Base-by-base conservation (phyloP, 2,113 vertebrate species). In the Channa maculata region DNA sequence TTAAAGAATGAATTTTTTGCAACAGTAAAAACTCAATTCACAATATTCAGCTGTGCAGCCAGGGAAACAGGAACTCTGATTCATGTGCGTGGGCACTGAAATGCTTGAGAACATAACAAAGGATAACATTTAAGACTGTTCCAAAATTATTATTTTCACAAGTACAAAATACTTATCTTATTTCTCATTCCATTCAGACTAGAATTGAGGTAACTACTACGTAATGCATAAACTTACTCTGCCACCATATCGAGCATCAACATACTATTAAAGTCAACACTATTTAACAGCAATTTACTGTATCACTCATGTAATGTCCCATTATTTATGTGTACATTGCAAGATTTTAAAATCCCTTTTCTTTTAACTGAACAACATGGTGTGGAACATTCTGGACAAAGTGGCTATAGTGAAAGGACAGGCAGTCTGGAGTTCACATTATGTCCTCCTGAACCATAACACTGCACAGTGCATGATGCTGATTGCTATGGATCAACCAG, bases 141-240 rank as follows among this genome's bases (percentile, higher is more conserved):
- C 14, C 8, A 73, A 77, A 83, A 38, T 60, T 4, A 34, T 39
- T 43, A 71, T 49, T 52, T 24, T 55, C 50, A 73, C 10, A 72
- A 49, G 34, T 74, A 74, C 70, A 86, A 77, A 88, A 84, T 60
- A 84, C 55, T 24, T 24, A 24, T 82, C 63, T 37, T 2, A 66
- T 57, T 6, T 43, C 53, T 68, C 15, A 38, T 72, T 54, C 33
- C 9, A 72, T 62, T 77, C 45, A 74, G 52, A 70, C 12, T 66
- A 48, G 71, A 74, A 66, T 48, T 11, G 60, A 83, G 79, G 65
- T 72, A 87, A 88, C 33, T 41, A 79, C 60, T n/a, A 80, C 48
- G 71, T 44, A 68, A 86, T 77, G 72, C 79, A 77, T 82, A 70
- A 53, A 74, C 24, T 53, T 46, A 83, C 59, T 43, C 55, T 74